Percentiles rank a stretch among this genome's conserved stretches.
phyloP scores from a whole-genome alignment of 2,113 vertebrate genomes.

The Aplodontia rufa region DNA sequence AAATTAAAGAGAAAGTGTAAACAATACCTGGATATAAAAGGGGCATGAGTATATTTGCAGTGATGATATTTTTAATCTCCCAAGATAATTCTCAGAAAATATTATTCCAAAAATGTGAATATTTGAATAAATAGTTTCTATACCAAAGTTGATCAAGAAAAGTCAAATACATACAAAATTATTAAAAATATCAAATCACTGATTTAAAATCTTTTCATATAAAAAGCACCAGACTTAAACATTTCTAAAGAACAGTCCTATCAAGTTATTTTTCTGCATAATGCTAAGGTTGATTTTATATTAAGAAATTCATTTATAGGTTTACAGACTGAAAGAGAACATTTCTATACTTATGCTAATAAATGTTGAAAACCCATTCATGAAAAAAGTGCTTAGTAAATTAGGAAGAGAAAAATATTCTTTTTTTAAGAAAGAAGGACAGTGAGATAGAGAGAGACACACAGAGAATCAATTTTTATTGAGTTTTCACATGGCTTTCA shows the following conservation, averaged over 20 bases:
- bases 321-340: not conserved
- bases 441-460: too few relatives aligned
- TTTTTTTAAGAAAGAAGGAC: too few relatives aligned
- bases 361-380: not conserved
- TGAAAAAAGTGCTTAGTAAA: not conserved
- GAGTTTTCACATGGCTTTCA: too few relatives aligned
- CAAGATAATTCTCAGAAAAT: not conserved
- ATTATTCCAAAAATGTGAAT: not conserved
- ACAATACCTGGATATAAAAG: not conserved
- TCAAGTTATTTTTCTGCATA: not conserved
- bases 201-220: not conserved
- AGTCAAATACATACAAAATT: not conserved
- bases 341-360: not conserved
- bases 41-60: not conserved
- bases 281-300: not conserved
- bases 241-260: not conserved
- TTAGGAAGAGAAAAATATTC: not conserved
- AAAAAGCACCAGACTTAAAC: not conserved
- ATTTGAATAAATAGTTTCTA: not conserved
- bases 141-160: not conserved
- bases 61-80: not conserved
- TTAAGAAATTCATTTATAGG: not conserved
- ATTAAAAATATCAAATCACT: not conserved
- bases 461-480: too few relatives aligned
- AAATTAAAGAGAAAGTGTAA: not conserved